A percentile compares a stretch with the other conserved stretches of the same genome.
Conservation (phyloP, 2,113 vertebrate genomes). For the Drymodes brunneopygia region DNA sequence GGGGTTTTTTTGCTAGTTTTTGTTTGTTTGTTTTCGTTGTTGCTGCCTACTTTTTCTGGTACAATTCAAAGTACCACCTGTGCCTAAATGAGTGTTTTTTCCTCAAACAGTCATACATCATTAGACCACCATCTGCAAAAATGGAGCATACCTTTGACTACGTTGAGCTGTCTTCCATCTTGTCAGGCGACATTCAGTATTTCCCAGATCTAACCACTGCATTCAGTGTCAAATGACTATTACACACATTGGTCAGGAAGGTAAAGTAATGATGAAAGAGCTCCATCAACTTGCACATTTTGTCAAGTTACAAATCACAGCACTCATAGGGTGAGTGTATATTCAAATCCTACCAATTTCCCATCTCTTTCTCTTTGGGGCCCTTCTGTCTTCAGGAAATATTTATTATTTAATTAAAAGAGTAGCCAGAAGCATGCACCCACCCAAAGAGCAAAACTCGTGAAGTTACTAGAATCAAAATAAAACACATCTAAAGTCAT, state of each 20-base stretch:
- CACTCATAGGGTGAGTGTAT: neutral
- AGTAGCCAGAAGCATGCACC: neutral
- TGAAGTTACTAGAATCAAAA: neutral
- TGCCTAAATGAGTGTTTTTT: neutral
- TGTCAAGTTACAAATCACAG: neutral
- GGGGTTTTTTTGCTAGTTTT: neutral
- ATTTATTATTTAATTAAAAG: neutral
- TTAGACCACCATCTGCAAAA: neutral
- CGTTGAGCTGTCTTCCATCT: neutral
- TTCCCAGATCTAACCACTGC: neutral
- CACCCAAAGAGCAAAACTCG: accelerated
- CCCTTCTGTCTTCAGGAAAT: neutral
- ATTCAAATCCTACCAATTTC: neutral
- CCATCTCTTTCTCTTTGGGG: neutral
- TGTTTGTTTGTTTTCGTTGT: neutral
- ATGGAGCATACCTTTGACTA: neutral
- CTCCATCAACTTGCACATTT: neutral
- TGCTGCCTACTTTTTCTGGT: neutral
- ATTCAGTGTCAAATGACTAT: neutral
- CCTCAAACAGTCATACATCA: neutral
- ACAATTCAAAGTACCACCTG: neutral
- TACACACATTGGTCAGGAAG: neutral
- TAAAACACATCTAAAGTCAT: neutral
- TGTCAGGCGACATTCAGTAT: neutral
- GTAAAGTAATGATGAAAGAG: neutral